Base-by-base conservation (phyloP, 92 coral and sea anemone species). In the Phenganax marumi region DNA sequence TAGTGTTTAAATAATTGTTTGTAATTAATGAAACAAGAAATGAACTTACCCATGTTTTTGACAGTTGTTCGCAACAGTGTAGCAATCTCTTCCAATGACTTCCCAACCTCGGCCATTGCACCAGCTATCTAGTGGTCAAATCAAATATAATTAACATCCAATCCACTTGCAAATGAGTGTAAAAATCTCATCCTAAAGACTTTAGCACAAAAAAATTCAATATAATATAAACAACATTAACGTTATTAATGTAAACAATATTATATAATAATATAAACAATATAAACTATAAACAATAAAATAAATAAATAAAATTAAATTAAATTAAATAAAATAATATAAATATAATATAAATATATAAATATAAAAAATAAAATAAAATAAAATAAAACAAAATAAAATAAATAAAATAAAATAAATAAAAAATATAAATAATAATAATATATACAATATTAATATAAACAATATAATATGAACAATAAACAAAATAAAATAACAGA, bases 71-170 rank as follows among this genome's bases (percentile, higher is more conserved):
- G 93, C 33, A 91, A 91, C 33, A 81, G 85, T 69, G 74, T 58
- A 22, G 77, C 87, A 21, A 96, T 91, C 60, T 92, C 96, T 81
- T 90, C 92, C 26, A 96, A 91, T 50, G 89, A 81, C 70, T 84
- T 86, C 10, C 97, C 99, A 48, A 89, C 93, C 48, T 96, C 99
- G 22, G 99, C 97, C 84, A 96, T 71, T 6, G 99, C 92, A 50
- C 99, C 99, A 56, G 99, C 96, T 79, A 96, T 91, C 99, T 96
- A 66, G 25, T 26, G 25, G 21, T 8, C 25, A 19, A 26, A 26
- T 55, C n/a, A 72, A 51, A 52, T 22, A 12, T 25, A 24, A 71
- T 13, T 19, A 56, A 56, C 63, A 56, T 14, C 63, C 16, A 19
- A 19, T 56, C 16, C 63, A 14, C 3, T 56, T 1, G 16, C 21